phyloP scores from a whole-genome alignment of 2,797 vertebrate species.

The Tapera naevia region DNA sequence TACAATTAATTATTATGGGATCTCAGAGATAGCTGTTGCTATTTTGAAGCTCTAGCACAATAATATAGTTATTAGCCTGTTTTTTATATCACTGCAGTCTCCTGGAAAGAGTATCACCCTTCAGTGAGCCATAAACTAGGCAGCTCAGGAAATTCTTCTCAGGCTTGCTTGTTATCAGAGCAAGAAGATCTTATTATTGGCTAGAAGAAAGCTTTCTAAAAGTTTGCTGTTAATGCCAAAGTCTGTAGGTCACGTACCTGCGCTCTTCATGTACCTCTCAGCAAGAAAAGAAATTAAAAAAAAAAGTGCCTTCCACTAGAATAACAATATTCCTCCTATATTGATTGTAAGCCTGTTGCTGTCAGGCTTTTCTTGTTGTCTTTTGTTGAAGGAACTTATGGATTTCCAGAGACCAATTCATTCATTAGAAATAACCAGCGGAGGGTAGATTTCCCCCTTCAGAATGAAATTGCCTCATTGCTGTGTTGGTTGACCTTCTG shows the following conservation, averaged over 20 bases:
- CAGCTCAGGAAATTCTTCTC: not conserved
- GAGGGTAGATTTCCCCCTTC: not conserved
- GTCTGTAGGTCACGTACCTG: not conserved
- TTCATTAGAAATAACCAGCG: not conserved
- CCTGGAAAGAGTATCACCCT: not conserved
- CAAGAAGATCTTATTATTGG: not conserved
- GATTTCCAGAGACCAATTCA: not conserved
- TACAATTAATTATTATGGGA: conserved; percentile 18
- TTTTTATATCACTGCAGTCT: not conserved
- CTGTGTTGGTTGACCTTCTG: not conserved
- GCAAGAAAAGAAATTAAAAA: not conserved
- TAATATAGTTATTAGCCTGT: not conserved
- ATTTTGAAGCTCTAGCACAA: conserved; percentile 7
- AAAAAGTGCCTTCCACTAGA: not conserved
- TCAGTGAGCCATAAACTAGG: not conserved
- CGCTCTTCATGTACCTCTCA: not conserved
- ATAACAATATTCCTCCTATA: not conserved
- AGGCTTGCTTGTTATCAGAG: not conserved
- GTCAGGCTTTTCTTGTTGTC: not conserved
- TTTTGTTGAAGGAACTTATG: not conserved
- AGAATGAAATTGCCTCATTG: not conserved
- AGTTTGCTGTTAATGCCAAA: not conserved
- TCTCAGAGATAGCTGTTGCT: not conserved
- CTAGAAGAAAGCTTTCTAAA: not conserved
- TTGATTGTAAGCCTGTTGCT: not conserved